These are phyloP conservation scores for Petrosia ficiformis DNA, from an alignment of 37 sponge, comb jelly and placozoan species.

Conservation along the genomic window DNA sequence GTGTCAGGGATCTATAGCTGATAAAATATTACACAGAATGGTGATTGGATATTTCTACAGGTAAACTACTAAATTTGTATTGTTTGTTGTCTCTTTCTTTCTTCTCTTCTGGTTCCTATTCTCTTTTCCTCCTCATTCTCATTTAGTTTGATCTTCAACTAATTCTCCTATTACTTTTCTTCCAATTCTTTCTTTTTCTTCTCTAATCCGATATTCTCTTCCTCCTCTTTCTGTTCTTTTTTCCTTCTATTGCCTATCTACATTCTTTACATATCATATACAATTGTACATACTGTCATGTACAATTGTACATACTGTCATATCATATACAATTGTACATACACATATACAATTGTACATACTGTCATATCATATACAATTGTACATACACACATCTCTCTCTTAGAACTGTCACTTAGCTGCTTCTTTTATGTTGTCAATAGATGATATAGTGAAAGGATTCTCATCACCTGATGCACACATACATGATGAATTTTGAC, in stretches of 20 bases:
- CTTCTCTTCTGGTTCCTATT: too few relatives aligned
- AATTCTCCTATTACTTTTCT: too few relatives aligned
- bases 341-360: too few relatives aligned
- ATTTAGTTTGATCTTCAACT: background rate
- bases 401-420: constrained; percentile 99
- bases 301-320: background rate
- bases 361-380: too few relatives aligned
- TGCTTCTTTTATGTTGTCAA: constrained; percentile 96
- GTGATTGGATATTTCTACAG: constrained; percentile 99
- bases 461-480: constrained; percentile 74
- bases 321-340: too few relatives aligned
- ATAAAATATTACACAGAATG: constrained; percentile 79
- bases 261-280: too few relatives aligned
- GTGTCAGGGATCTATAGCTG: constrained; percentile 98
- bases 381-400: too few relatives aligned
- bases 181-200: background rate
- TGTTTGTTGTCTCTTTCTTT: too few relatives aligned
- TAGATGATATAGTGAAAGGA: constrained; percentile 90
- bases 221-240: background rate
- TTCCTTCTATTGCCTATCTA: too few relatives aligned
- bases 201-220: background rate
- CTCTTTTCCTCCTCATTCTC: background rate
- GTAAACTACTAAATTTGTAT: constrained; percentile 4
- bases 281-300: background rate
- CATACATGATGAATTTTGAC: constrained; percentile 90